These are phyloP conservation scores for Lonchura striata DNA, from an alignment of 2,113 vertebrate species.

Conservation along the genomic window DNA sequence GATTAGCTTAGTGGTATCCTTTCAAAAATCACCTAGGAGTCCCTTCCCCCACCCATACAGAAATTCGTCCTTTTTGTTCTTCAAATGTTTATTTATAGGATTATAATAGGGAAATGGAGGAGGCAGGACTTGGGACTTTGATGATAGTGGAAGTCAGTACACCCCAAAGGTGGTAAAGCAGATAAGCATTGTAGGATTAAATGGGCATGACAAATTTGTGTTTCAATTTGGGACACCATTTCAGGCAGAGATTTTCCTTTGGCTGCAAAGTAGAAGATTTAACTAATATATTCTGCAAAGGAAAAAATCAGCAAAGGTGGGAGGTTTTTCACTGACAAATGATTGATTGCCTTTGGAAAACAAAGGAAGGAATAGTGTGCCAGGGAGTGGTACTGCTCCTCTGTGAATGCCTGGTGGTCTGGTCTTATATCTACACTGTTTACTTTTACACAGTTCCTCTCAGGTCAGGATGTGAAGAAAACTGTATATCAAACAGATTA, in stretches of 20 bases:
- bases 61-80: conserved; percentile 40
- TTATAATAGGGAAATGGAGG: conserved; percentile 21
- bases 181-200: conserved; percentile 60
- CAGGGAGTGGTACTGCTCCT: not conserved
- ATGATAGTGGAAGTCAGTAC: conserved; percentile 41
- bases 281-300: conserved; percentile 12
- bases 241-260: conserved; percentile 10
- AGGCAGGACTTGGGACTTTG: conserved; percentile 44
- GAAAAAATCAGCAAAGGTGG: not conserved
- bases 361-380: not conserved
- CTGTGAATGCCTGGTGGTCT: not conserved
- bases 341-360: not conserved
- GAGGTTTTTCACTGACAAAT: not conserved
- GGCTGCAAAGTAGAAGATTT: not conserved
- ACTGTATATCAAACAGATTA: not conserved
- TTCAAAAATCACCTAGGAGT: conserved; percentile 1
- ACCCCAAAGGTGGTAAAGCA: conserved; percentile 26
- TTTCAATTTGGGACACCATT: not conserved
- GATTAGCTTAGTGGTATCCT: conserved; percentile 34
- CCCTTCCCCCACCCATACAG: not conserved
- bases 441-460: not conserved
- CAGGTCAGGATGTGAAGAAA: not conserved
- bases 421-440: not conserved
- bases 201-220: conserved; percentile 10
- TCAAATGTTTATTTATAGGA: conserved; percentile 49